Evolutionary conservation across 2,797 vertebrate species (phyloP).

Genomic region (Acanthopagrus latus): DNA sequence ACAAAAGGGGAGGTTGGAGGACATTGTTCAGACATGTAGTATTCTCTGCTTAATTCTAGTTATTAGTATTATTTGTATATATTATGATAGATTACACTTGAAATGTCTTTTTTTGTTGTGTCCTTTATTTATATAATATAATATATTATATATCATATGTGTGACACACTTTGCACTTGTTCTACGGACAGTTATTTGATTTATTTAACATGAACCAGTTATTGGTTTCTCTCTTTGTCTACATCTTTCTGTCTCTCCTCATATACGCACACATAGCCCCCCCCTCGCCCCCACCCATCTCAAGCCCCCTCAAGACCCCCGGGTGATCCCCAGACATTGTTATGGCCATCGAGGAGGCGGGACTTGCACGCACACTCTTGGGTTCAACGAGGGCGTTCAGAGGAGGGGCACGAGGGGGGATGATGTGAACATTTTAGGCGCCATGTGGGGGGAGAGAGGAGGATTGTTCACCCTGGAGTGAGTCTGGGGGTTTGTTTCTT

Average conservation of each 20-base stretch:
- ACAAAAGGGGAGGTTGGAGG: not conserved
- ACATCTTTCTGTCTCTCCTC: slow-evolving; percentile 3
- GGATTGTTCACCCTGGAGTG: slow-evolving; percentile 35
- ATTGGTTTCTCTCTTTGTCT: slow-evolving; percentile 43
- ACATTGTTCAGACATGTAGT: not conserved
- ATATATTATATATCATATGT: no score
- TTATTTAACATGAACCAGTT: not conserved
- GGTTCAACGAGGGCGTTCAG: slow-evolving; percentile 70
- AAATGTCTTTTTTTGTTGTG: not conserved
- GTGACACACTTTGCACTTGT: no score
- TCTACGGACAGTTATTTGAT: not conserved
- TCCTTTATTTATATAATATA: not conserved
- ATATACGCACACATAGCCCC: slow-evolving; percentile 19
- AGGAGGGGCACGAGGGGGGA: slow-evolving; percentile 48
- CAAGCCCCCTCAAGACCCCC: slow-evolving; percentile 40
- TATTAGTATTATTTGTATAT: not conserved
- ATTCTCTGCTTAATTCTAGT: not conserved
- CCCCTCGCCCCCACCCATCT: not conserved
- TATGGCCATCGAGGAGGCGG: slow-evolving; percentile 51
- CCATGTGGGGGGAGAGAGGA: slow-evolving; percentile 17
- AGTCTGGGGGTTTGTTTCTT: slow-evolving; percentile 40
- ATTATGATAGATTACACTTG: no score
- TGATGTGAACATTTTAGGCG: slow-evolving; percentile 47
- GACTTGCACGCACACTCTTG: slow-evolving; percentile 29
- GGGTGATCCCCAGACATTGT: slow-evolving; percentile 68